Evolutionary conservation across 2,888 invertebrate species (phyloP), one percentile per base, ranked within the genome.

Genomic region (Hirtodrosophila histrioides): DNA sequence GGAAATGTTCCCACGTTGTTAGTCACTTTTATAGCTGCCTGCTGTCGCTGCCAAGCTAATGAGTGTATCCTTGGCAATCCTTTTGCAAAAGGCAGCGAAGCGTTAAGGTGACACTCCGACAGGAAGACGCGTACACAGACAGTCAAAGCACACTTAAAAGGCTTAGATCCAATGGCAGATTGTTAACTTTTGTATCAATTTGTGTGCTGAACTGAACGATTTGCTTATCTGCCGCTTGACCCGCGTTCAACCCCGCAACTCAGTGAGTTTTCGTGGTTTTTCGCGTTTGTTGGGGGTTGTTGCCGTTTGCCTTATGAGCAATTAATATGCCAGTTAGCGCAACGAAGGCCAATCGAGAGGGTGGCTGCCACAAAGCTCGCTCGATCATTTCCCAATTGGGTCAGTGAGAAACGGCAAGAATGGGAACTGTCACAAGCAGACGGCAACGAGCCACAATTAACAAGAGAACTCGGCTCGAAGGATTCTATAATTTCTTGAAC

Each of bases 361-460:
- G 79, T 71, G 69, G 49, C 41, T 11, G 27, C 6, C 27, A 27
- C 27, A 12, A 64, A 40, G 36, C 41, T 17, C 2, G 36, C 41
- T 17, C 2, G 17, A 17, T 17, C 17, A 17, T 17, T 17, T 17
- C 17, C 44, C 58, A 75, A 82, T 78, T 82, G 66, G 76, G 44
- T 33, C 57, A 58, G 27, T 51, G n/a, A 41, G 41, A 4, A 51
- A 37, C 10, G 36, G 58, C 51, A 35, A 23, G 35, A 29, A 6
- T 27, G 56, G 17, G 62, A 86, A 73, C 61, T 66, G 81, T 86
- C 86, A 74, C 24, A 60, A 63, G 4, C 80, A 81, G 84, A 63
- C 65, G 51, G 40, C 17, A 17, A 17, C 17, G 17, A 17, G 17
- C 17, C 17, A 17, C 17, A 17, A 17, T 17, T 17, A 17, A 17